Percentiles rank a stretch among this genome's conserved stretches.
Evolutionary conservation across 2,888 invertebrate species (phyloP).

Genomic region (Callyntrura sp.): DNA sequence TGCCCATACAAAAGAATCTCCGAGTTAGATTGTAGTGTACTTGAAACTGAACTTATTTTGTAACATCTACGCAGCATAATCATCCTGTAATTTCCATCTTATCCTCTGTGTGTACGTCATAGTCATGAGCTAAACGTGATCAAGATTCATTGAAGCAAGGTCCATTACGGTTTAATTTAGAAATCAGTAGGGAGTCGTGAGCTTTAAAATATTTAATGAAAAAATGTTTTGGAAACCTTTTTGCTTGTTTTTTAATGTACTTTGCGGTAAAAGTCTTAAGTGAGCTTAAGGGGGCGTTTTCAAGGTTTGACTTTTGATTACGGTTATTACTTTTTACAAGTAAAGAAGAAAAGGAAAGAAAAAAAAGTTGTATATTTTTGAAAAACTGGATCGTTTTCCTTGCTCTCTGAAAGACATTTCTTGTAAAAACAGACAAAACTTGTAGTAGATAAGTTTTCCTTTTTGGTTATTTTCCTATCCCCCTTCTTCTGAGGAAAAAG

Average conservation of each 20-base stretch:
- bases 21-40: not conserved
- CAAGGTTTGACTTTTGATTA: constrained; percentile 77
- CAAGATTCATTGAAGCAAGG: constrained; percentile 72
- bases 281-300: constrained; percentile 75
- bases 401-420: constrained; percentile 57
- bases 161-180: constrained; percentile 77
- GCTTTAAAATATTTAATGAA: constrained; percentile 71
- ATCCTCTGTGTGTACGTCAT: not conserved
- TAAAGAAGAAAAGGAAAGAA: constrained; percentile 44
- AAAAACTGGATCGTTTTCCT: constrained; percentile 71
- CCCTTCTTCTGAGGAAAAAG: constrained; percentile 37
- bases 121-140: constrained; percentile 69
- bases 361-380: constrained; percentile 64
- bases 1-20: no score
- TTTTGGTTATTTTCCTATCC: constrained; percentile 3
- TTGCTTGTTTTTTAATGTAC: constrained; percentile 59
- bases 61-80: not conserved
- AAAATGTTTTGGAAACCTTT: constrained; percentile 67
- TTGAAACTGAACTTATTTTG: constrained; percentile 14
- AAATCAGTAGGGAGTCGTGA: constrained; percentile 77
- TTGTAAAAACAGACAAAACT: constrained; percentile 33
- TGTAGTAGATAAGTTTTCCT: not conserved
- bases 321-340: constrained; percentile 66
- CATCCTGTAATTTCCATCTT: constrained; percentile 5
- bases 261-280: constrained; percentile 70